phyloP scores from a whole-genome alignment of 2,888 invertebrate species.

The Metallyticus violacea region DNA sequence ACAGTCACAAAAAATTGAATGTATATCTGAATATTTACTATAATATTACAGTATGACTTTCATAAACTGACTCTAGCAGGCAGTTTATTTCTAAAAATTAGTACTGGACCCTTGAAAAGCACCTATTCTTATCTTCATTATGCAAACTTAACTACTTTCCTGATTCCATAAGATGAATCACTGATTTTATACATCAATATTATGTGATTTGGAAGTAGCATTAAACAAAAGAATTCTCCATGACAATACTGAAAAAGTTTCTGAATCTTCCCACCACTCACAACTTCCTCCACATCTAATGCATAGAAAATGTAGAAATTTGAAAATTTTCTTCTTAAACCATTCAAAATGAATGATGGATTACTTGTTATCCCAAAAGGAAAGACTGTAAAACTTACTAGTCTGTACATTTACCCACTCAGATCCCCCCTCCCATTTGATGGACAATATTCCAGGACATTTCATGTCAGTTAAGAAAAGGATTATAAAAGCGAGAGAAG shows the following conservation, averaged over 20 bases:
- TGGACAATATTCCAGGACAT: conserved; percentile 1
- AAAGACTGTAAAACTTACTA: neutral
- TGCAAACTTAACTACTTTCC: neutral
- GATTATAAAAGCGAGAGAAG: conserved; percentile 28
- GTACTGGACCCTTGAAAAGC: neutral
- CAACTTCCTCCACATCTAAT: neutral
- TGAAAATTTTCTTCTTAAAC: neutral
- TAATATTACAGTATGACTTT: neutral
- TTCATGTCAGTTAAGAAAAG: conserved; percentile 24
- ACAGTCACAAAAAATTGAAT: neutral
- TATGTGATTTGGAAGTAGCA: neutral
- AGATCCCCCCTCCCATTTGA: conserved; percentile 9
- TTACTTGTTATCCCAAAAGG: neutral
- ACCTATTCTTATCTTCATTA: neutral
- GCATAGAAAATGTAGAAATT: neutral
- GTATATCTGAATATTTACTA: neutral
- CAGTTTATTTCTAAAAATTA: neutral
- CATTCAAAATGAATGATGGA: neutral
- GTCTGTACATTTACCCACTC: neutral
- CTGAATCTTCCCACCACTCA: neutral
- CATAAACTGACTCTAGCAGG: neutral
- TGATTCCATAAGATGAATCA: neutral
- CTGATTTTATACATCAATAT: neutral
- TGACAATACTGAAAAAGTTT: too few relatives aligned
- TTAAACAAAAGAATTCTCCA: neutral